Evolutionary conservation across 1,140 invertebrate genomes (phyloP).

Genomic region (Drosophila pseudoananassae): DNA sequence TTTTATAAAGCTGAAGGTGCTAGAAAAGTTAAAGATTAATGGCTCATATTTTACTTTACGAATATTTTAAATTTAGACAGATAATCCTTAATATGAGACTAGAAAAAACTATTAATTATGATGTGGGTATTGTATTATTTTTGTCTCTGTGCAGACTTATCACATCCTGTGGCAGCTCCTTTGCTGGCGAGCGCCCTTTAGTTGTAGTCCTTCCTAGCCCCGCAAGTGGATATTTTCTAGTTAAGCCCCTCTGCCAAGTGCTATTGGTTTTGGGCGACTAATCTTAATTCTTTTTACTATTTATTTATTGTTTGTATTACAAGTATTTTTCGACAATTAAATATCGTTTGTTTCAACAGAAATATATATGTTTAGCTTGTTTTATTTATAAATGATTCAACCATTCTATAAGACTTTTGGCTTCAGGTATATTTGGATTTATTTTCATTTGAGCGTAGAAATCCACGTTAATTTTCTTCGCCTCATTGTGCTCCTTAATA

Average conservation of each 20-base stretch:
- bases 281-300: slow-evolving; percentile 59
- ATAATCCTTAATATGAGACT: no score
- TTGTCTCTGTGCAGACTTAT: slow-evolving; percentile 28
- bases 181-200: slow-evolving; percentile 26
- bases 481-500: not conserved
- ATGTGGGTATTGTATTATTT: slow-evolving; percentile 8
- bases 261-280: slow-evolving; percentile 46
- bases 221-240: slow-evolving; percentile 57
- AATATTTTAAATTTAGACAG: no score
- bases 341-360: slow-evolving; percentile 28
- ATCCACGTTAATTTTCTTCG: not conserved
- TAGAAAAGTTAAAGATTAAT: no score
- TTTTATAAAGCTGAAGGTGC: no score
- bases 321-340: slow-evolving; percentile 50
- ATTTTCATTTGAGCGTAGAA: slow-evolving; percentile 1
- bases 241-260: slow-evolving; percentile 44
- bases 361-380: not conserved
- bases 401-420: not conserved
- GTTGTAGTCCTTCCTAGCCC: slow-evolving; percentile 49
- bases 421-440: slow-evolving; percentile 4
- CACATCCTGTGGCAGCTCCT: slow-evolving; percentile 36
- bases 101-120: not conserved
- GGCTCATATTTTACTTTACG: no score
- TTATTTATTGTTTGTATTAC: slow-evolving; percentile 77
- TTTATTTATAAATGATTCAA: not conserved